These are phyloP conservation scores for Camptogramma bilineatum DNA, from an alignment of 2,888 invertebrate genomes.

Conservation along the genomic window DNA sequence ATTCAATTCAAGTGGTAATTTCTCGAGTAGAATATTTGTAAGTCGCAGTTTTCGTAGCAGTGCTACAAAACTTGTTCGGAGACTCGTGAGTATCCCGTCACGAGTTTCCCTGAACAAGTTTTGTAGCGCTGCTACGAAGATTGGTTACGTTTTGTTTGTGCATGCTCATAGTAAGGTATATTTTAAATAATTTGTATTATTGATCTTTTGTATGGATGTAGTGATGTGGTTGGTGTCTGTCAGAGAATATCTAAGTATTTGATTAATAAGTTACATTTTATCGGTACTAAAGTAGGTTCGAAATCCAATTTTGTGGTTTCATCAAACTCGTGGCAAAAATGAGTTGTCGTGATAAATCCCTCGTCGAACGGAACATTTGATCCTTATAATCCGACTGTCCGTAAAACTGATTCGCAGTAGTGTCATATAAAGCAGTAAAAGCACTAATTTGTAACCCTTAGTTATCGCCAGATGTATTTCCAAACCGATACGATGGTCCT, in stretches of 20 bases:
- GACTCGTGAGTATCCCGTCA: too few relatives aligned
- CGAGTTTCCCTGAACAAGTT: too few relatives aligned
- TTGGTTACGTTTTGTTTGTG: too few relatives aligned
- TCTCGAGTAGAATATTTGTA: background rate
- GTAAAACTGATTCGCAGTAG: background rate
- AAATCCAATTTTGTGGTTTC: background rate
- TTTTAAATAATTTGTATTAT: too few relatives aligned
- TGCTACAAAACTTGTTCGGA: background rate
- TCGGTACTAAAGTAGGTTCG: background rate
- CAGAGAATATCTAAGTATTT: too few relatives aligned
- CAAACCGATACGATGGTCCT: too few relatives aligned
- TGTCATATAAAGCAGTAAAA: background rate
- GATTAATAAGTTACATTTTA: background rate
- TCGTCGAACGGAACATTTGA: slow-evolving; percentile 1
- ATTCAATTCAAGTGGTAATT: too few relatives aligned
- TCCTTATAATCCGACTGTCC: slow-evolving; percentile 1
- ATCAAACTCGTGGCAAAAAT: background rate
- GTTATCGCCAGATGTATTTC: too few relatives aligned
- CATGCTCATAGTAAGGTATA: too few relatives aligned
- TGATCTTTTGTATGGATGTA: too few relatives aligned
- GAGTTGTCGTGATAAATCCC: background rate
- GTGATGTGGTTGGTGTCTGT: too few relatives aligned
- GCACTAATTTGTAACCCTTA: background rate
- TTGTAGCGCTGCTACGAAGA: too few relatives aligned
- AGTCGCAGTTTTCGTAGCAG: background rate